phyloP scores from a whole-genome alignment of 2,888 invertebrate genomes.

The Meloe dianella region DNA sequence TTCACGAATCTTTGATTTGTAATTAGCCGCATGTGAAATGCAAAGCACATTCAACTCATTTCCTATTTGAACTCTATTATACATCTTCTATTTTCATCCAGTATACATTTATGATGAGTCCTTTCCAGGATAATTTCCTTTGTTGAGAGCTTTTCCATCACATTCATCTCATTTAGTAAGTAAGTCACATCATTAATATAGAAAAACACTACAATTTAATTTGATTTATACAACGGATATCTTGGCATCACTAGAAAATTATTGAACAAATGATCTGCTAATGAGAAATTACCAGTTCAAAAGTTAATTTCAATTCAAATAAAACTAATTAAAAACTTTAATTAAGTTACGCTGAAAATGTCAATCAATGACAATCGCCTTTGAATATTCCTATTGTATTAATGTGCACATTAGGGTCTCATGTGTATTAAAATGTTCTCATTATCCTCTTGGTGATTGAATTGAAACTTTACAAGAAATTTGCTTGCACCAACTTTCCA shows the following conservation, averaged over 20 bases:
- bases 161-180: neutral
- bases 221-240: neutral
- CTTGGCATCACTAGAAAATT: constrained; percentile 15
- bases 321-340: constrained; percentile 49
- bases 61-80: neutral
- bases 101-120: neutral
- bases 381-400: constrained; percentile 30
- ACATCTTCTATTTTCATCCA: neutral
- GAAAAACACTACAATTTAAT: neutral
- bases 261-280: constrained; percentile 33
- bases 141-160: neutral
- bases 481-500: neutral
- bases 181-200: neutral
- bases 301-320: constrained; percentile 46
- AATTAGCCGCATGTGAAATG: constrained; percentile 17
- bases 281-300: constrained; percentile 30
- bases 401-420: constrained; percentile 21
- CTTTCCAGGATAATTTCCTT: constrained; percentile 5
- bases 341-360: constrained; percentile 40
- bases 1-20: constrained; percentile 20
- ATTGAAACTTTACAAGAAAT: constrained; percentile 25
- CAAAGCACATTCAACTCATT: neutral
- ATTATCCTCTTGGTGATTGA: constrained; percentile 29
- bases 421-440: constrained; percentile 25
- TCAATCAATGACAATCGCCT: constrained; percentile 38